Conservation (phyloP, 2,797 vertebrate species). For the Catamblyrhynchus diadema region DNA sequence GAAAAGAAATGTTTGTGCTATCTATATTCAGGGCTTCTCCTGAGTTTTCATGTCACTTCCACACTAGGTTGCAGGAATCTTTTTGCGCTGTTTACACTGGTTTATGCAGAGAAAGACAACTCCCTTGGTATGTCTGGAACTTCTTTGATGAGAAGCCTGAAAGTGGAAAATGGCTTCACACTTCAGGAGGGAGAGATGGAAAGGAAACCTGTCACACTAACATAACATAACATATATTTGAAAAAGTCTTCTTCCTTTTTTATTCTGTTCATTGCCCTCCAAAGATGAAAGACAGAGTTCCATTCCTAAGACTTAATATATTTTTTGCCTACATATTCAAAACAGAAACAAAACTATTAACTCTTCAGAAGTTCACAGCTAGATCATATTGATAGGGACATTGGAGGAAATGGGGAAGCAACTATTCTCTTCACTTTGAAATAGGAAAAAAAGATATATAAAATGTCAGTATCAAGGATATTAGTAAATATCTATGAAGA, state of each 20-base stretch:
- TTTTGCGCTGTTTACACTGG: background rate
- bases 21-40: background rate
- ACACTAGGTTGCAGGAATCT: background rate
- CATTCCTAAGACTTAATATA: background rate
- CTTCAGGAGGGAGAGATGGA: background rate
- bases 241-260: background rate
- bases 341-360: conserved; percentile 1
- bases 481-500: conserved; percentile 11
- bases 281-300: background rate
- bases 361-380: background rate
- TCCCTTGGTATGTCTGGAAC: background rate
- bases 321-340: background rate
- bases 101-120: background rate
- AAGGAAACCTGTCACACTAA: background rate
- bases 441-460: background rate
- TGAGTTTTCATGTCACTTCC: background rate
- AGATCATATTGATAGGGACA: background rate
- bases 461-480: background rate
- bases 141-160: background rate
- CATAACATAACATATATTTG: background rate
- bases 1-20: background rate
- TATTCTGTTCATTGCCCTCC: conserved; percentile 1
- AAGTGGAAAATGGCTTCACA: background rate
- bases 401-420: background rate
- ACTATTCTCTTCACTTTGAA: background rate